Conservation (phyloP, 2,888 invertebrate species). For the Magallana nippona region DNA sequence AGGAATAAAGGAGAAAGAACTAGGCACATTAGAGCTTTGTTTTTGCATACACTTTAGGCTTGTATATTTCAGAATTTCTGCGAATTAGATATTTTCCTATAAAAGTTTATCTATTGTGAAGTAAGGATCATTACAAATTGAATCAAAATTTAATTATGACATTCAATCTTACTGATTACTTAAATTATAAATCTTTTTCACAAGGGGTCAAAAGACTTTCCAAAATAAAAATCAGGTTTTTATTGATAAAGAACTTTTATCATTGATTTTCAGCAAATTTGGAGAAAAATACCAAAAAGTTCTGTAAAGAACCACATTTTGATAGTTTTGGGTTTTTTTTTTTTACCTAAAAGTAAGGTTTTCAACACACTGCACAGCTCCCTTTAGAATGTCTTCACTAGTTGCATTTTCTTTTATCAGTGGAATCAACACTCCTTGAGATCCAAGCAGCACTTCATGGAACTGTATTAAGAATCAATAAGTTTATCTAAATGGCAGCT, state of each 20-base stretch:
- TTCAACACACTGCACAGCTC: conserved; percentile 73
- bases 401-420: conserved; percentile 61
- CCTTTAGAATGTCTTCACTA: conserved; percentile 69
- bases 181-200: too few species aligned
- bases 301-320: neutral
- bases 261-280: neutral
- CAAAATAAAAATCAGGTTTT: neutral
- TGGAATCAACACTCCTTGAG: conserved; percentile 69
- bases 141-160: too few species aligned
- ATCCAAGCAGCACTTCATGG: conserved; percentile 72
- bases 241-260: neutral
- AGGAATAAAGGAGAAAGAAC: too few species aligned
- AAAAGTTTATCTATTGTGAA: too few species aligned
- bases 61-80: too few species aligned
- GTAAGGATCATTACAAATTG: too few species aligned
- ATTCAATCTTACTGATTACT: too few species aligned
- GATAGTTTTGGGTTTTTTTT: neutral
- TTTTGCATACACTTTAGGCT: too few species aligned
- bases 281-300: too few species aligned
- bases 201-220: neutral
- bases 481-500: too few species aligned
- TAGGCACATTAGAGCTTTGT: too few species aligned
- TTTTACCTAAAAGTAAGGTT: conserved; percentile 71
- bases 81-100: too few species aligned
- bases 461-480: conserved; percentile 60